These are phyloP conservation scores for Bombus terrestris DNA, from an alignment of 1,140 invertebrate genomes.

Conservation along the genomic window DNA sequence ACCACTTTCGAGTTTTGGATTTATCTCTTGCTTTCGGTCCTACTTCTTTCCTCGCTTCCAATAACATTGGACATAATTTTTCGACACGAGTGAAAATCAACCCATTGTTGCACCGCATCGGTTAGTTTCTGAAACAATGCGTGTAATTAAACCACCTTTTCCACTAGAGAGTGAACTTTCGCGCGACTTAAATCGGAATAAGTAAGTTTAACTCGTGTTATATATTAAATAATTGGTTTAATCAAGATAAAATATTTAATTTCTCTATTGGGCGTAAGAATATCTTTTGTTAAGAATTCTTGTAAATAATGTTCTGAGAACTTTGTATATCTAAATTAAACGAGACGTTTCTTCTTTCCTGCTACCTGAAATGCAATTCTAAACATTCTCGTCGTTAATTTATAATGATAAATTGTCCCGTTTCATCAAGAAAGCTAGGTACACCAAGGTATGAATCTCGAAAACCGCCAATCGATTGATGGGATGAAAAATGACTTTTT, in stretches of 20 bases:
- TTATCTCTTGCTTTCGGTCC: background rate
- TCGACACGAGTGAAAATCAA: background rate
- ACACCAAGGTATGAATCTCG: background rate
- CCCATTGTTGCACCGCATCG: too few species aligned
- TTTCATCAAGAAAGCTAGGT: background rate
- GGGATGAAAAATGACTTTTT: background rate
- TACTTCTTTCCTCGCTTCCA: background rate
- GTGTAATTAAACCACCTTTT: background rate
- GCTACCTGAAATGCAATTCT: background rate
- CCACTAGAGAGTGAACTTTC: too few species aligned
- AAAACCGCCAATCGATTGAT: slow-evolving; percentile 10
- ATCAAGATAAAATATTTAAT: background rate
- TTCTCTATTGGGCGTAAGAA: background rate
- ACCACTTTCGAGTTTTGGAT: background rate
- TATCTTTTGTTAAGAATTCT: background rate
- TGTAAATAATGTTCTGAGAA: background rate
- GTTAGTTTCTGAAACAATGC: background rate
- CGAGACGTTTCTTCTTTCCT: background rate
- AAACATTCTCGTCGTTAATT: background rate
- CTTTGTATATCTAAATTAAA: background rate
- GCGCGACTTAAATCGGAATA: background rate
- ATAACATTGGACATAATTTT: background rate
- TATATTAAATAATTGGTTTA: background rate
- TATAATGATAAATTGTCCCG: slow-evolving; percentile 1
- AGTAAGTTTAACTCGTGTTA: background rate